A percentile compares a stretch with the other conserved stretches of the same genome.
Conservation (phyloP, 2,888 invertebrate genomes). For the Drosophila flavopinicola region DNA sequence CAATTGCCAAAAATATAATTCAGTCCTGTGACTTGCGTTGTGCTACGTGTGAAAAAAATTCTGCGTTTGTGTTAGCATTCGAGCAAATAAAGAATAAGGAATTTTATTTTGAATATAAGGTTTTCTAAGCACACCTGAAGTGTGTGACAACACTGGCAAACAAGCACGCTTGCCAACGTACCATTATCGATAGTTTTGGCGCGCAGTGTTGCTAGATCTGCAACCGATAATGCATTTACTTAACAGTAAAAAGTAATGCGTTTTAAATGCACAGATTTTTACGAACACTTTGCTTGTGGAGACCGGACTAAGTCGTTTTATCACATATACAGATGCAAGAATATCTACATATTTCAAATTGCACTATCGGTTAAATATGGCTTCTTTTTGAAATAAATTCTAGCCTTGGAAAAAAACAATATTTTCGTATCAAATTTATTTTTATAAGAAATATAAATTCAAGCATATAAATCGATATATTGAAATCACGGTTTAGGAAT, state of each 20-base stretch:
- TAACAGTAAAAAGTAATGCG: too few relatives aligned
- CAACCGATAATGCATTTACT: too few relatives aligned
- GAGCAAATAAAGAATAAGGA: not conserved
- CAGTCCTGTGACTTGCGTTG: not conserved
- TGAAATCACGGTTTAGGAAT: too few relatives aligned
- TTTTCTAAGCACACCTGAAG: not conserved
- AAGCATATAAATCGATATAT: too few relatives aligned
- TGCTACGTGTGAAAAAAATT: not conserved
- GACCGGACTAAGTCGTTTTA: too few relatives aligned
- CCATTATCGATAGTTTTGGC: constrained; percentile 51
- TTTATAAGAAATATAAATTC: too few relatives aligned
- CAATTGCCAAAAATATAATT: not conserved
- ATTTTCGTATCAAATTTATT: too few relatives aligned
- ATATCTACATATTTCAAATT: too few relatives aligned
- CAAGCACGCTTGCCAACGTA: constrained; percentile 7
- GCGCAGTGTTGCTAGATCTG: constrained; percentile 10
- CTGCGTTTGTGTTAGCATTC: not conserved
- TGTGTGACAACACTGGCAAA: constrained; percentile 44
- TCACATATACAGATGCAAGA: too few relatives aligned
- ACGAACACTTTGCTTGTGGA: not conserved
- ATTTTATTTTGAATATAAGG: not conserved
- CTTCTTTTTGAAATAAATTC: too few relatives aligned
- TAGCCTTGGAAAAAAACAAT: too few relatives aligned
- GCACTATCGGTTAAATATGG: too few relatives aligned
- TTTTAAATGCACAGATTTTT: not conserved